Evolutionary conservation across 2,888 invertebrate genomes (phyloP), one percentile per base, ranked within the genome.

Genomic region (Bimastos eiseni): DNA sequence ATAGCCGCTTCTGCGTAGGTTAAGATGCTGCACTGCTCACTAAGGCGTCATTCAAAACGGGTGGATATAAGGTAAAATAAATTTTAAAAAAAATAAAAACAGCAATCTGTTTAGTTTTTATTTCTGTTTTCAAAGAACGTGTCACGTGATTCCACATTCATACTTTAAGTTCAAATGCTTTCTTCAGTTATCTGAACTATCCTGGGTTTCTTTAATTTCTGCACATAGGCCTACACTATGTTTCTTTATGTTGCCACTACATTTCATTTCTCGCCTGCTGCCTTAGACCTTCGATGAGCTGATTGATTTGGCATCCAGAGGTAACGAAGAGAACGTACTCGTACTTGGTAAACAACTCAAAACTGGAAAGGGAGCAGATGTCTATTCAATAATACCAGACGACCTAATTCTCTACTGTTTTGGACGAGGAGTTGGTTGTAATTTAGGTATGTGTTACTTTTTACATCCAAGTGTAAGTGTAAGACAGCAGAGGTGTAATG

Each of bases 251-350:
- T n/a, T 70, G 70, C 70, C 30, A 49, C n/a, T 70, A 8, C 70
- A 30, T 70, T 70, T 70, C n/a, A n/a, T 5, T 70, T 70, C n/a
- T 34, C 24, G 17, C 30, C 6, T 84, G n/a, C 30, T 88, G n/a
- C 11, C 11, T 19, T 8, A 90, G 55, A 90, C n/a, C 89, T 89
- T 89, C 19, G 49, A 89, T 30, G 89, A 89, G 33, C 49, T 89
- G 44, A 89, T 89, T 41, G 89, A 41, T 33, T 19, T 89, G 89
- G 89, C 89, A 34, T 41, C 41, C 19, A 89, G 37, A 89, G 89
- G 89, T 36, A 34, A 89, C 38, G 49, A 49, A 6, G 89, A 89
- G 89, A 49, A 41, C 30, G 41, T 89, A 8, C 11, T 21, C 21
- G 89, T 89, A 33, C 21, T 49, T 34, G 89, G 33, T 21, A 89